Conservation (phyloP, 2,888 invertebrate genomes). For the Ceraclea dissimilis region DNA sequence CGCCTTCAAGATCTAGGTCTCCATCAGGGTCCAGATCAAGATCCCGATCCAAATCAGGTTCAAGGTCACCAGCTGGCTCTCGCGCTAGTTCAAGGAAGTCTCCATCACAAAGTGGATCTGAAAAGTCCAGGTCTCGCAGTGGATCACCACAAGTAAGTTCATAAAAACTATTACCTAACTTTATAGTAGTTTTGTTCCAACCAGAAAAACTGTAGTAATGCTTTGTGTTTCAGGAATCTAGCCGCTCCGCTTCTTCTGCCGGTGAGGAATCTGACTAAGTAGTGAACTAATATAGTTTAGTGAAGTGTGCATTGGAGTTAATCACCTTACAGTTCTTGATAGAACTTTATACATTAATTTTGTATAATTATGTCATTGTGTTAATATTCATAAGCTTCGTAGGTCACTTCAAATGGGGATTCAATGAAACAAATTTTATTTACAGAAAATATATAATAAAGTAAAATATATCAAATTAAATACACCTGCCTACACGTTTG, state of each 20-base stretch:
- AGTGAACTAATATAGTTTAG: neutral
- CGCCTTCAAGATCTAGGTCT: constrained; percentile 29
- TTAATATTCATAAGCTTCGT: no score
- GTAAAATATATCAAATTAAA: no score
- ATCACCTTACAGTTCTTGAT: no score
- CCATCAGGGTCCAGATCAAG: constrained; percentile 26
- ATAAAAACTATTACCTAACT: neutral
- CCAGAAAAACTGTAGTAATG: no score
- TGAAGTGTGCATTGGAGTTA: no score
- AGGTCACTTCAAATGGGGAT: no score
- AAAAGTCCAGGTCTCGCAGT: constrained; percentile 37
- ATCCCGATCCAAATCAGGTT: constrained; percentile 27
- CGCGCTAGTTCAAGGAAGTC: constrained; percentile 37
- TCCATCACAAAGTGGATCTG: constrained; percentile 36
- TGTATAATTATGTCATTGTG: no score
- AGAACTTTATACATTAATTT: no score
- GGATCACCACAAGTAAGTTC: constrained; percentile 37
- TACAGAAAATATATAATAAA: no score
- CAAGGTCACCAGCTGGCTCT: constrained; percentile 32
- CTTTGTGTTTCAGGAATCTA: neutral
- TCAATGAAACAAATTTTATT: no score
- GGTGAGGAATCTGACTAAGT: neutral
- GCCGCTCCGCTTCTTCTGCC: neutral
- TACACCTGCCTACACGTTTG: no score
- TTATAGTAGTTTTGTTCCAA: no score